Evolutionary conservation across 2,113 vertebrate genomes (phyloP).

Genomic region (Pterocles gutturalis): DNA sequence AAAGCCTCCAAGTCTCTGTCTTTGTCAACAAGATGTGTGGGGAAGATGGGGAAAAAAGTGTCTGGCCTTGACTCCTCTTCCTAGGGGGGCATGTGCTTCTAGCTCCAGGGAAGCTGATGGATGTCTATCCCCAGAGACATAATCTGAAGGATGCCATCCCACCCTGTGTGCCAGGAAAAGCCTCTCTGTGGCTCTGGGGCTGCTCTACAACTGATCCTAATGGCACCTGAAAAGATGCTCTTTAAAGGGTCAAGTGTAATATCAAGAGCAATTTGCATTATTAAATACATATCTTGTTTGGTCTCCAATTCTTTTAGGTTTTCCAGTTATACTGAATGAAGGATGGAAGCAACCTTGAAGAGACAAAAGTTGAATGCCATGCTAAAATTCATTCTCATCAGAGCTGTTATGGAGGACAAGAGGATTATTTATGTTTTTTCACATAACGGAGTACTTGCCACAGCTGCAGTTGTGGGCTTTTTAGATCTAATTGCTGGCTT

Average conservation of each 20-base stretch:
- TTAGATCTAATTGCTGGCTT: constrained; percentile 56
- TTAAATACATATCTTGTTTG: neutral
- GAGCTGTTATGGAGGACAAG: constrained; percentile 15
- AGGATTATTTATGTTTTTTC: constrained; percentile 35
- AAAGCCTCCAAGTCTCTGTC: neutral
- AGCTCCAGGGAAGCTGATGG: neutral
- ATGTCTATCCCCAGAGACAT: neutral
- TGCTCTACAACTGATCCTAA: neutral
- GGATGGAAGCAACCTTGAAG: neutral
- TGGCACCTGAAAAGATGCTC: neutral
- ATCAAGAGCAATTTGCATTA: neutral
- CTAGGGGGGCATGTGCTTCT: neutral
- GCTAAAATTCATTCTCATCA: neutral
- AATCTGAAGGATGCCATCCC: neutral
- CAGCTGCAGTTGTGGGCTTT: constrained; percentile 26
- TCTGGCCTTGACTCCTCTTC: neutral
- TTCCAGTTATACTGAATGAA: neutral
- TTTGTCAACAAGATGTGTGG: neutral
- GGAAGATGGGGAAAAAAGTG: neutral
- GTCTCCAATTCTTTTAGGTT: neutral
- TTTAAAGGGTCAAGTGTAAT: neutral
- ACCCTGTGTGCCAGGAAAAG: neutral
- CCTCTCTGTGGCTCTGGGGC: neutral
- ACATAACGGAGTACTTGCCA: neutral
- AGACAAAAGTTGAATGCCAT: neutral